Base-by-base conservation (phyloP, 2,888 invertebrate species). In the Heliconius aoede region DNA sequence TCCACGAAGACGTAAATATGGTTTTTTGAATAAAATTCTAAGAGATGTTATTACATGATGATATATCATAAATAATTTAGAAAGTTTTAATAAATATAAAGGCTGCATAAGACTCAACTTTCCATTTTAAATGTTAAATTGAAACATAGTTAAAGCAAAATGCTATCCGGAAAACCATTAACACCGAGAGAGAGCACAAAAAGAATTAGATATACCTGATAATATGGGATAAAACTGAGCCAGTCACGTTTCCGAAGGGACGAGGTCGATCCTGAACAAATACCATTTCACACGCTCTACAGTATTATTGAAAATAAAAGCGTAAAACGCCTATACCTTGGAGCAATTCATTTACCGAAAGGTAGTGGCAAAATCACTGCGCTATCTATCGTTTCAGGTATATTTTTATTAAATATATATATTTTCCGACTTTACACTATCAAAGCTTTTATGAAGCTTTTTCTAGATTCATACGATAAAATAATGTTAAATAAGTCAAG, bases 171-270 rank as follows among this genome's bases (percentile, higher is more conserved):
- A 30, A 73, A 67, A 67, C 21, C 36, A 40, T 60, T 55, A 58
- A 40, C 36, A 58, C 51, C 24, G 32, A 46, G 46, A 46, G 46
- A 60, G 46, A 60, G 55, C 26, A 76, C 24, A 73, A 73, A 76
- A 71, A 24, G 24, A 62, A 76, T 76, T 74, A 78, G 55, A 46
- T 69, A 30, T 64, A 73, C 75, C 80, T 80, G 77, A 79, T 77
- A 79, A 76, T 78, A 78, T 77, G 61, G 69, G 77, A 77, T 75
- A 77, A 78, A 80, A 77, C 74, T 72, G 73, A 74, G 79, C 74
- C 76, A 79, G 81, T 80, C 81, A 81, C 81, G 81, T 81, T 72
- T 73, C 69, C 68, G 64, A 74, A 61, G 76, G 77, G 75, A 73
- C 68, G 71, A 74, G 76, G 55, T 76, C 77, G 74, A 79, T 79